Evolutionary conservation across 2,888 invertebrate genomes (phyloP).

Genomic region (Drosophila leonis): DNA sequence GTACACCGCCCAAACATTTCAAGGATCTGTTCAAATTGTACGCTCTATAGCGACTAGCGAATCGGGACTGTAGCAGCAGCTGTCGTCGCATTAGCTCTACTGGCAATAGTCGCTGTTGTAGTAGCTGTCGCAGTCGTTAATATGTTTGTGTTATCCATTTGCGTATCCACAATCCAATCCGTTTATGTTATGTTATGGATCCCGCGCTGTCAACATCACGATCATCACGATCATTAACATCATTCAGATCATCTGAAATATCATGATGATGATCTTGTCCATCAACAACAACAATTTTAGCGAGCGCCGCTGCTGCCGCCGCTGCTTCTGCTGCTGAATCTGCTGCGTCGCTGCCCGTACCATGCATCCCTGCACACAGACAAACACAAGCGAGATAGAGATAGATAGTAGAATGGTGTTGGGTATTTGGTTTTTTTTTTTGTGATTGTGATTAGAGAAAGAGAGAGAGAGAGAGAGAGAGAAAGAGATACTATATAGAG

Average conservation of each 20-base stretch:
- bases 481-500: slow-evolving; percentile 36
- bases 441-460: slow-evolving; percentile 58
- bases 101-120: slow-evolving; percentile 26
- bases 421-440: slow-evolving; percentile 58
- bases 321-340: slow-evolving; percentile 43
- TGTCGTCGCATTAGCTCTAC: slow-evolving; percentile 49
- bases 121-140: slow-evolving; percentile 40
- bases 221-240: slow-evolving; percentile 30
- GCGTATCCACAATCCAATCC: slow-evolving; percentile 24
- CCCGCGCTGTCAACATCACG: slow-evolving; percentile 39
- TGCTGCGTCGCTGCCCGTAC: slow-evolving; percentile 62
- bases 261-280: slow-evolving; percentile 43
- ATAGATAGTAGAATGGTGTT: slow-evolving; percentile 80
- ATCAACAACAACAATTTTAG: slow-evolving; percentile 65
- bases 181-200: slow-evolving; percentile 12
- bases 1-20: slow-evolving; percentile 61
- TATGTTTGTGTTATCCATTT: slow-evolving; percentile 29
- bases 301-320: slow-evolving; percentile 41
- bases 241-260: slow-evolving; percentile 30
- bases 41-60: slow-evolving; percentile 57
- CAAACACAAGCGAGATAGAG: slow-evolving; percentile 87
- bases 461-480: slow-evolving; percentile 51
- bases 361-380: slow-evolving; percentile 88
- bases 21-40: slow-evolving; percentile 80
- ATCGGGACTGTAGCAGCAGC: slow-evolving; percentile 64